Evolutionary conservation across 2,888 invertebrate genomes (phyloP).

Genomic region (Orchesellides sinensis): DNA sequence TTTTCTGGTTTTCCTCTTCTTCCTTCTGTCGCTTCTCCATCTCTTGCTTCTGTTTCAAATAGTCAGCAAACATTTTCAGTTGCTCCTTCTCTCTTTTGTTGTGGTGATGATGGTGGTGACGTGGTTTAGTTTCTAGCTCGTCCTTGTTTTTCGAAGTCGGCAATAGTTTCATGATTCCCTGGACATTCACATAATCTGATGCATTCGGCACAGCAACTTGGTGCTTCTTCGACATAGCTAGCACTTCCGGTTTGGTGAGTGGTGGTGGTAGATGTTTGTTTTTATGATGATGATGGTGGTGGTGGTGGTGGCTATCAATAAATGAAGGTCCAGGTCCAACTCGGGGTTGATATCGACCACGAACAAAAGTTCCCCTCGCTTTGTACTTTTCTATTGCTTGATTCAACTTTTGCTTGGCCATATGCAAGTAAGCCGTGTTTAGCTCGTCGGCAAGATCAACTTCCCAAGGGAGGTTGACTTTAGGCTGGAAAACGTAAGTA

Average conservation of each 20-base stretch:
- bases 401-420: constrained; percentile 4
- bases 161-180: constrained; percentile 9
- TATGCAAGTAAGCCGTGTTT: constrained; percentile 5
- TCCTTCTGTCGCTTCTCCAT: background rate
- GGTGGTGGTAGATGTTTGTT: background rate
- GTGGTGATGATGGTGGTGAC: constrained; percentile 17
- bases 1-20: background rate
- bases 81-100: background rate
- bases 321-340: too few species aligned
- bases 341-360: constrained; percentile 18
- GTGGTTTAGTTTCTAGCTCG: background rate
- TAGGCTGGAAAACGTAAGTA: background rate
- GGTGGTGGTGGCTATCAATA: too few species aligned
- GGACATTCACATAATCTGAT: constrained; percentile 40
- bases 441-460: constrained; percentile 36
- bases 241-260: constrained; percentile 28
- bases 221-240: background rate
- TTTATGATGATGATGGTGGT: constrained; percentile 17
- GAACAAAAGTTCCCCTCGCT: background rate
- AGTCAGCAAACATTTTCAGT: background rate
- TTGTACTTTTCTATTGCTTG: background rate
- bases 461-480: constrained; percentile 29
- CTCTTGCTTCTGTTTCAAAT: background rate
- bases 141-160: background rate
- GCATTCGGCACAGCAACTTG: constrained; percentile 34